phyloP scores from a whole-genome alignment of 2,888 invertebrate species.

The Megaustenia siamemsis region DNA sequence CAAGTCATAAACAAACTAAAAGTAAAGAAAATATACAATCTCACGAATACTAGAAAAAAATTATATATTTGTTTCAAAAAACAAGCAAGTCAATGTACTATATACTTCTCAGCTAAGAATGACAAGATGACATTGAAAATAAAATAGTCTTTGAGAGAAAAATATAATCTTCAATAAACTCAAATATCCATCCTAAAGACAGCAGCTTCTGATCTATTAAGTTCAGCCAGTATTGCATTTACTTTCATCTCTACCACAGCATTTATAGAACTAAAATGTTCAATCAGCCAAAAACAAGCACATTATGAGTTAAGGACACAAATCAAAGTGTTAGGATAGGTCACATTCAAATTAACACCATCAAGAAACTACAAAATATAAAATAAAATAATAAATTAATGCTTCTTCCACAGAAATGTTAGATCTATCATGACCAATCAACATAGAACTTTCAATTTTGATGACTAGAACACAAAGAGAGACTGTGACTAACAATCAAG shows the following conservation, averaged over 20 bases:
- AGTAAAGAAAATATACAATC: no score
- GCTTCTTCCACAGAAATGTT: not conserved
- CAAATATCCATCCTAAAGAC: not conserved
- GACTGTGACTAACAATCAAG: constrained; percentile 47
- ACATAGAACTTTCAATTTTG: not conserved
- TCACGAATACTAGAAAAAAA: no score
- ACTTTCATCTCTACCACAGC: not conserved
- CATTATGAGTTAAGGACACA: not conserved
- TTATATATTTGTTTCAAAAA: not conserved
- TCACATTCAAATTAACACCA: not conserved
- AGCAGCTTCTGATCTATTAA: not conserved
- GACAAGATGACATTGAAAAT: not conserved
- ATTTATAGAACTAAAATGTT: not conserved
- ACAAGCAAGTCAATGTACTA: not conserved
- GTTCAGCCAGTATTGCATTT: not conserved
- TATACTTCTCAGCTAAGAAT: not conserved
- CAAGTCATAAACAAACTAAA: no score
- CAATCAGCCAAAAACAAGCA: not conserved
- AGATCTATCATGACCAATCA: not conserved
- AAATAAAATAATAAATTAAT: not conserved
- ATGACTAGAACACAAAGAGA: constrained; percentile 2
- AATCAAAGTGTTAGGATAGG: not conserved
- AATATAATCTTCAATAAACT: not conserved
- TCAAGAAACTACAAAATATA: not conserved
- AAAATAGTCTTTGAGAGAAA: not conserved